Base-by-base conservation (phyloP, 2,888 invertebrate species). In the Argyresthia albistria region DNA sequence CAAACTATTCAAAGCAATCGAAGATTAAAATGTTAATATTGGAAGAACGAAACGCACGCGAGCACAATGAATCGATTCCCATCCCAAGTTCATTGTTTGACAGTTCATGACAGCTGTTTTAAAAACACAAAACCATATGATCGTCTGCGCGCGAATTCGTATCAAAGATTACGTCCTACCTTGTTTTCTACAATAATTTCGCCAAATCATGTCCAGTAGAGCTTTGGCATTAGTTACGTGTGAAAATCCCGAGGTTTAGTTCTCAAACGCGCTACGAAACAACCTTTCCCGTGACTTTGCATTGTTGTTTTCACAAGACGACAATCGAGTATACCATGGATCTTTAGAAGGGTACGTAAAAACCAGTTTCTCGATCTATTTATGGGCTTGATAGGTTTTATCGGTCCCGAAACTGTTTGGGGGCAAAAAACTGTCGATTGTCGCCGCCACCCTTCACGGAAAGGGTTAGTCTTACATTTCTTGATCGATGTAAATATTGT, bases 341-440 rank as follows among this genome's bases (percentile, higher is more conserved):
- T 25, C 25, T 25, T 2, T 25, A 25, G 25, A 25, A 12, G 50
- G 73, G 71, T 73, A 70, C 55, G 67, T 66, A 45, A 57, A 54
- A 74, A 76, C 76, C 68, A 67, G 76, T 76, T 75, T 58, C 56
- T 63, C 63, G 66, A 65, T 65, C 64, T 71, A 70, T 73, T 72
- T 68, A 70, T 60, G 63, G 57, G 57, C 56, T 56, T 60, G 64
- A 69, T 72, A 67, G 63, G 56, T 60, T 60, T 66, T 63, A 64
- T 61, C 53, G 58, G 59, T 57, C 64, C 65, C 39, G 36, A 16
- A 25, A 25, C 25, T 25, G 25, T 25, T 6, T 2, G 11, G 14
- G 46, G 42, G 8, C 8, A 35, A 43, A 53, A 53, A 53, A 35
- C 9, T 14, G 9, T 35, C 37, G 14, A 43, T 53, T 48, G 53